Evolutionary conservation across 2,888 invertebrate species (phyloP), one percentile per base, ranked within the genome.

Genomic region (Sinopyrophorus schimmeli): DNA sequence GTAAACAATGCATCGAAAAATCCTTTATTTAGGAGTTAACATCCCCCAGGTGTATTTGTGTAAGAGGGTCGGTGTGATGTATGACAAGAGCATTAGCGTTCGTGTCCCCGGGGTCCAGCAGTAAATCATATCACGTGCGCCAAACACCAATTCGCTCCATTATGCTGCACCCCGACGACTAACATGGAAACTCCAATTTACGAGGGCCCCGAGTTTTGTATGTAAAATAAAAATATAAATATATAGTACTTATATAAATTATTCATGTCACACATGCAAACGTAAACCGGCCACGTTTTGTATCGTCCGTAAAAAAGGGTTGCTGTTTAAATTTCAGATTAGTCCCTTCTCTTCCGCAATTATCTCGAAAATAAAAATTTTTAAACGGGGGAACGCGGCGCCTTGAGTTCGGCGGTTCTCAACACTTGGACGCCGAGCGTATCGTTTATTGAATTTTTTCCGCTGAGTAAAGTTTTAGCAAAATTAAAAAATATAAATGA

Each of bases 111-210:
- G 49, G 40, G 51, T 49, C 39, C 47, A 44, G 49, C 51, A 58
- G 52, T 59, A 59, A 59, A 58, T 61, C 61, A 60, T 59, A 58
- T 61, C 57, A 59, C 61, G 59, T 59, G 61, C 55, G 53, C 55
- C 57, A 52, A 52, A 47, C 52, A 52, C 52, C 52, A 52, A 52
- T 52, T 52, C 52, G 37, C 52, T 47, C 52, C 32, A 47, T 52
- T 52, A 47, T 52, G 47, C 47, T 47, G 46, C 43, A 43, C 47
- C 47, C 47, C 47, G 28, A n/a, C n/a, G n/a, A 34, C 44, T 42
- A 47, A 43, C 52, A 38, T 37, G 38, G 43, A 41, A 48, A 53
- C 51, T 42, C 47, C 55, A 54, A 58, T 60, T 60, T 60, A 60
- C 55, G 57, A 60, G n/a, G n/a, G n/a, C n/a, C n/a, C 41, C 55